A percentile compares a stretch with the other conserved stretches of the same genome.
phyloP scores from a whole-genome alignment of 2,888 invertebrate species.

The Ophion ellenae region DNA sequence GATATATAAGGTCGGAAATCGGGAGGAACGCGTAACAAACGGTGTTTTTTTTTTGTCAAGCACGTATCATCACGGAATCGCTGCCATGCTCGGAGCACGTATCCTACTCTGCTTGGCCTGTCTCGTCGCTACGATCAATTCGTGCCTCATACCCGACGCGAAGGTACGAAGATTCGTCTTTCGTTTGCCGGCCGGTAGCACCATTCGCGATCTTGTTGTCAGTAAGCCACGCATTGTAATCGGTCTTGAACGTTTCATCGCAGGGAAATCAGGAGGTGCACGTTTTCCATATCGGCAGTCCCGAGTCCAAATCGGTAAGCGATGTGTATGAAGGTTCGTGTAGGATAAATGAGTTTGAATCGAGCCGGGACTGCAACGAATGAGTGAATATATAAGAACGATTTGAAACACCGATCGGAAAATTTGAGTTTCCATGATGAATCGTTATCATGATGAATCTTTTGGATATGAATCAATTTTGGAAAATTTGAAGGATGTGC shows the following conservation, averaged over 20 bases:
- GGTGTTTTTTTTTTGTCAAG: neutral
- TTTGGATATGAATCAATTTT: too few species aligned
- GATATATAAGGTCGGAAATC: slow-evolving; percentile 40
- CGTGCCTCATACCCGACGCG: slow-evolving; percentile 67
- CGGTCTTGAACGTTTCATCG: slow-evolving; percentile 70
- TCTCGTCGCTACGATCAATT: slow-evolving; percentile 61
- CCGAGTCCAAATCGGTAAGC: slow-evolving; percentile 31
- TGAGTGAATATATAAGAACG: too few species aligned
- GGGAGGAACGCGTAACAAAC: neutral
- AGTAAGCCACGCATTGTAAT: slow-evolving; percentile 73
- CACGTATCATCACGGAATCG: slow-evolving; percentile 9
- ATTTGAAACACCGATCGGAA: too few species aligned
- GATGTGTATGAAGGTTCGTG: neutral
- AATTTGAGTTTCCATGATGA: too few species aligned
- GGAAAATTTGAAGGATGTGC: too few species aligned
- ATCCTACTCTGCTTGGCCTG: slow-evolving; percentile 64
- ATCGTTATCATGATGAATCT: too few species aligned
- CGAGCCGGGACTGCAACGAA: too few species aligned
- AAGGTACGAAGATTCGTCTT: slow-evolving; percentile 74
- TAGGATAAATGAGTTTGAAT: too few species aligned
- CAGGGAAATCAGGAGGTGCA: slow-evolving; percentile 73
- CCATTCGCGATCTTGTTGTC: slow-evolving; percentile 58
- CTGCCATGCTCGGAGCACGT: slow-evolving; percentile 49
- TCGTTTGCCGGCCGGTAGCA: slow-evolving; percentile 62
- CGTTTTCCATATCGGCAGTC: slow-evolving; percentile 68